Conservation (phyloP, 2,888 invertebrate genomes). For the Anoplius nigerrimus region DNA sequence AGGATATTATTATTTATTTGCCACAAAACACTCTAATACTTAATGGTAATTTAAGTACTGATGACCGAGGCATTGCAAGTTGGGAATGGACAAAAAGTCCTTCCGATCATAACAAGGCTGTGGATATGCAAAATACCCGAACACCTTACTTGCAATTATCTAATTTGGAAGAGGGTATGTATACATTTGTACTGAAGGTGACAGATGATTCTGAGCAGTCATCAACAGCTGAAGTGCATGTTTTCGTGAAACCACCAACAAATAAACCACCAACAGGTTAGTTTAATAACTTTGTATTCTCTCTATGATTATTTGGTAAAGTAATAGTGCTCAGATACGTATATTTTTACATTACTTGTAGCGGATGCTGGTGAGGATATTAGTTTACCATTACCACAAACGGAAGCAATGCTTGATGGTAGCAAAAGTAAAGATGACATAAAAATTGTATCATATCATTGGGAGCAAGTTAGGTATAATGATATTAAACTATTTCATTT, state of each 20-base stretch:
- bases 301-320: neutral
- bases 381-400: slow-evolving; percentile 89
- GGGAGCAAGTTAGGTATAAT: slow-evolving; percentile 84
- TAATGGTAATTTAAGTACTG: slow-evolving; percentile 93
- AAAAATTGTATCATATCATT: slow-evolving; percentile 87
- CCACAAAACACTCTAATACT: slow-evolving; percentile 90
- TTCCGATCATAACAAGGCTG: slow-evolving; percentile 91
- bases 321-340: neutral
- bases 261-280: slow-evolving; percentile 87
- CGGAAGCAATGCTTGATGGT: slow-evolving; percentile 88
- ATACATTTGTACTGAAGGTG: slow-evolving; percentile 94
- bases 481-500: slow-evolving; percentile 13
- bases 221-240: slow-evolving; percentile 91
- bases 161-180: slow-evolving; percentile 94
- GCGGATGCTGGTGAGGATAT: slow-evolving; percentile 77
- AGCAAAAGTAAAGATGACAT: slow-evolving; percentile 89
- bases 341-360: slow-evolving; percentile 50
- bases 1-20: slow-evolving; percentile 91
- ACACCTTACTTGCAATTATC: slow-evolving; percentile 92
- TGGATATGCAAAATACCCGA: slow-evolving; percentile 96
- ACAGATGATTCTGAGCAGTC: slow-evolving; percentile 93
- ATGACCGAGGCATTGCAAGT: slow-evolving; percentile 93
- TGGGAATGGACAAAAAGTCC: slow-evolving; percentile 98
- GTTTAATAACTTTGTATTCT: neutral
- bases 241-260: slow-evolving; percentile 93